phyloP scores from a whole-genome alignment of 1,140 invertebrate genomes.

The Drosophila sturtevanti region DNA sequence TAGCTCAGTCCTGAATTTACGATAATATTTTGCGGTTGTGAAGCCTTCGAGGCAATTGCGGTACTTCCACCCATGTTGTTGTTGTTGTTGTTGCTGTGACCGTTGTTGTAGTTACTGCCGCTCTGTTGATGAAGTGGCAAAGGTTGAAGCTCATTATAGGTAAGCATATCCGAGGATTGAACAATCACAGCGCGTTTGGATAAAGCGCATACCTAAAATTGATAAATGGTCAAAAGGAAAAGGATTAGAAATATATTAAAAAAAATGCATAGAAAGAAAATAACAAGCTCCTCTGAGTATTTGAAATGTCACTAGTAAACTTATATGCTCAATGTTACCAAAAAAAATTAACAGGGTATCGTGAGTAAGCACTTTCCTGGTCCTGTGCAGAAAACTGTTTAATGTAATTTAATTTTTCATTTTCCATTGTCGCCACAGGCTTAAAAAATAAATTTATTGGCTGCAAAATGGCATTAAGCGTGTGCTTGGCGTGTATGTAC shows the following conservation, averaged over 20 bases:
- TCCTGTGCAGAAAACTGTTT: constrained; percentile 35
- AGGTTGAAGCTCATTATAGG: constrained; percentile 72
- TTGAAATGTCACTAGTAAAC: not conserved
- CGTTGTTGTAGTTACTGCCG: constrained; percentile 35
- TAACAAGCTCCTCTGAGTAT: not conserved
- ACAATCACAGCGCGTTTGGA: constrained; percentile 85
- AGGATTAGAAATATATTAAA: constrained; percentile 29
- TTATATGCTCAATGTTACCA: not conserved
- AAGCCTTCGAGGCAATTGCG: constrained; percentile 56
- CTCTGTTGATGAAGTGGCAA: constrained; percentile 53
- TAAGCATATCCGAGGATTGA: constrained; percentile 75
- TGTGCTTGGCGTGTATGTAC: not conserved
- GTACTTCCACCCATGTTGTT: constrained; percentile 58
- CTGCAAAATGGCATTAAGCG: constrained; percentile 42
- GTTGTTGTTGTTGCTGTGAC: constrained; percentile 44
- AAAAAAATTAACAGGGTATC: not conserved
- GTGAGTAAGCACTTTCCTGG: not conserved
- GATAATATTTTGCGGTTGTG: constrained; percentile 76
- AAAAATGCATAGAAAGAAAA: not conserved
- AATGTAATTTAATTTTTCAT: constrained; percentile 52
- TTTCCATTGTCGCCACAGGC: constrained; percentile 23
- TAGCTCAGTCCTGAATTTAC: constrained; percentile 87
- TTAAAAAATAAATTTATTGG: constrained; percentile 72
- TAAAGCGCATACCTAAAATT: constrained; percentile 87
- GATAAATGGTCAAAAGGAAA: constrained; percentile 16